Conservation (phyloP, 2,113 vertebrate species). For the Bujurquina vittata region DNA sequence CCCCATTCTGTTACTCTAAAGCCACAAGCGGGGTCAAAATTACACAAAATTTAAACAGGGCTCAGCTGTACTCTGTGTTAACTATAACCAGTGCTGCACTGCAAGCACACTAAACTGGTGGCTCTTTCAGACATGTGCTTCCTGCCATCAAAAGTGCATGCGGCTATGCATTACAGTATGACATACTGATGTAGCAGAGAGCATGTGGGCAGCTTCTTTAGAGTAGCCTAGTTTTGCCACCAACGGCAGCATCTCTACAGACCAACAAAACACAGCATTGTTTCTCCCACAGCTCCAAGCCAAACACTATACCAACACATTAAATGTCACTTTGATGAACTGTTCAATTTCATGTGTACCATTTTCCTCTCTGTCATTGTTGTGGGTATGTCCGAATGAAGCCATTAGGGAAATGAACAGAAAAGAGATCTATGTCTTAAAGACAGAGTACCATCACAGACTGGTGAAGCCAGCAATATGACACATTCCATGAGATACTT, state of each 20-base stretch:
- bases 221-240: not conserved
- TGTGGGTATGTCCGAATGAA: not conserved
- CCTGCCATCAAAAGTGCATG: not conserved
- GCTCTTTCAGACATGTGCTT: not conserved
- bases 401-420: not conserved
- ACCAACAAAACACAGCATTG: not conserved
- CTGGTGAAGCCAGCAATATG: not conserved
- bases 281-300: not conserved
- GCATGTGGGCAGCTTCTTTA: not conserved
- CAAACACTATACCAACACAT: not conserved
- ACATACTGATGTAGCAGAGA: too few species aligned
- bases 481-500: not conserved
- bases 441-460: not conserved
- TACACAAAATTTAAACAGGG: not conserved
- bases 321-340: conserved; percentile 2
- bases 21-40: not conserved
- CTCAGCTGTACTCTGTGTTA: not conserved
- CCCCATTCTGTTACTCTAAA: not conserved
- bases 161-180: not conserved
- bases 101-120: not conserved
- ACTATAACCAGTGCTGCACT: not conserved
- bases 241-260: not conserved
- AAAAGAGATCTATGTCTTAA: not conserved
- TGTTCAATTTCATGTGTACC: not conserved
- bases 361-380: not conserved